phyloP scores from a whole-genome alignment of 2,888 invertebrate genomes.

The Phrixothrix hirtus region DNA sequence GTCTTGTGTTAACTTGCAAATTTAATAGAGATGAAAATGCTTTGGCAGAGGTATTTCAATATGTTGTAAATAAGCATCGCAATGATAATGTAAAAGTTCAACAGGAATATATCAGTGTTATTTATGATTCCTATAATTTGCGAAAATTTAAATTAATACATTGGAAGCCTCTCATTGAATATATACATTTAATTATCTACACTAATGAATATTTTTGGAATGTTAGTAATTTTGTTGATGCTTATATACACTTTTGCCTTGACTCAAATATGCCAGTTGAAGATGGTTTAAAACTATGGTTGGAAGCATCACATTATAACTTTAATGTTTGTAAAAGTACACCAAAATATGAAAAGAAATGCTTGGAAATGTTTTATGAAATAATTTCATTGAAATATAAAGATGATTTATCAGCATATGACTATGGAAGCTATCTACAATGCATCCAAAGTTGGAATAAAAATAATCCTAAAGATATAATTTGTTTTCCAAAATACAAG shows the following conservation, averaged over 20 bases:
- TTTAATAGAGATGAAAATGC: constrained; percentile 15
- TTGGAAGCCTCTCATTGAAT: constrained; percentile 12
- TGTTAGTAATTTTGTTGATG: not conserved
- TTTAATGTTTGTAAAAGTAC: not conserved
- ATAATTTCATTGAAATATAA: constrained; percentile 3
- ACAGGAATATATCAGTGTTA: not conserved
- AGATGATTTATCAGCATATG: not conserved
- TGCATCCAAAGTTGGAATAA: constrained; percentile 4
- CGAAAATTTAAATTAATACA: constrained; percentile 9
- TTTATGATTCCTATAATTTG: not conserved
- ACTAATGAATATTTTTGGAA: not conserved
- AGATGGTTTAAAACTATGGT: constrained; percentile 6
- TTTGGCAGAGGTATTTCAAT: constrained; percentile 12
- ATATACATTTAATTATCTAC: not conserved
- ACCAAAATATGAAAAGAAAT: constrained; percentile 15
- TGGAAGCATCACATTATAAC: not conserved
- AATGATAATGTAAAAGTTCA: constrained; percentile 8
- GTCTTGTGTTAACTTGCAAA: constrained; percentile 15
- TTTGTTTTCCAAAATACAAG: constrained; percentile 1
- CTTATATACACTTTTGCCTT: constrained; percentile 3
- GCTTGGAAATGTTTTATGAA: constrained; percentile 7
- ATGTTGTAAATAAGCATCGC: constrained; percentile 9
- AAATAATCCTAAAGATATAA: constrained; percentile 5
- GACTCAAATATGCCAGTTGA: constrained; percentile 8
- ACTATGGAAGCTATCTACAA: not conserved